phyloP scores from a whole-genome alignment of 2,888 invertebrate species.

The Drosophila paracracens region DNA sequence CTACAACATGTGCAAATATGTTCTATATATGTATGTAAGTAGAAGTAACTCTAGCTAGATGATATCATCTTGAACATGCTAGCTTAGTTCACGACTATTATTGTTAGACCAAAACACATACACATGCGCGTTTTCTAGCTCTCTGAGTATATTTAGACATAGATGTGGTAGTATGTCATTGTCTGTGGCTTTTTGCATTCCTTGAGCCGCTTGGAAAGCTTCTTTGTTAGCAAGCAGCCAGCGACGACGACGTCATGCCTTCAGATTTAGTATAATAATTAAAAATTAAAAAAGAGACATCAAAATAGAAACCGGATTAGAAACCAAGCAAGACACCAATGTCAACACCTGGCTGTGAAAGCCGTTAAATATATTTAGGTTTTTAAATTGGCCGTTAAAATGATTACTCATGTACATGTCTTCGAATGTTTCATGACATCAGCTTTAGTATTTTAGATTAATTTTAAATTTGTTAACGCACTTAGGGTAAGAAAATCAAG shows the following conservation, averaged over 20 bases:
- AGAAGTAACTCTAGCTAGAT: constrained; percentile 52
- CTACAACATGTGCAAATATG: constrained; percentile 13
- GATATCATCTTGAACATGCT: constrained; percentile 78
- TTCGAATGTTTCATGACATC: constrained; percentile 34
- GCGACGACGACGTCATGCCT: constrained; percentile 67
- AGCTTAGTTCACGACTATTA: constrained; percentile 61
- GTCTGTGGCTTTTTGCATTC: constrained; percentile 61
- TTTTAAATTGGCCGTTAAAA: constrained; percentile 3
- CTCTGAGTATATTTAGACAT: not conserved
- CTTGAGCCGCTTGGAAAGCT: constrained; percentile 60
- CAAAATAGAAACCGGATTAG: constrained; percentile 65
- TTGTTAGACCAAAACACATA: constrained; percentile 31
- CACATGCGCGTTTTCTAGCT: constrained; percentile 13
- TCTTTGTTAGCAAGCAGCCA: constrained; percentile 46
- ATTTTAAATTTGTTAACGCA: not conserved
- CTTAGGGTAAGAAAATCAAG: not conserved
- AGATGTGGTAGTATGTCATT: constrained; percentile 42
- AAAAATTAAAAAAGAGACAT: constrained; percentile 27
- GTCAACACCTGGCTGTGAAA: constrained; percentile 51
- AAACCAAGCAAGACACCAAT: constrained; percentile 40
- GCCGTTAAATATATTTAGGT: constrained; percentile 19
- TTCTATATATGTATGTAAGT: not conserved
- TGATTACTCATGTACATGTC: not conserved
- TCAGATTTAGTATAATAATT: constrained; percentile 59
- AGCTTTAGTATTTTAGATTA: not conserved